phyloP scores from a whole-genome alignment of 2,113 vertebrate genomes.

The Crotophaga sulcirostris region DNA sequence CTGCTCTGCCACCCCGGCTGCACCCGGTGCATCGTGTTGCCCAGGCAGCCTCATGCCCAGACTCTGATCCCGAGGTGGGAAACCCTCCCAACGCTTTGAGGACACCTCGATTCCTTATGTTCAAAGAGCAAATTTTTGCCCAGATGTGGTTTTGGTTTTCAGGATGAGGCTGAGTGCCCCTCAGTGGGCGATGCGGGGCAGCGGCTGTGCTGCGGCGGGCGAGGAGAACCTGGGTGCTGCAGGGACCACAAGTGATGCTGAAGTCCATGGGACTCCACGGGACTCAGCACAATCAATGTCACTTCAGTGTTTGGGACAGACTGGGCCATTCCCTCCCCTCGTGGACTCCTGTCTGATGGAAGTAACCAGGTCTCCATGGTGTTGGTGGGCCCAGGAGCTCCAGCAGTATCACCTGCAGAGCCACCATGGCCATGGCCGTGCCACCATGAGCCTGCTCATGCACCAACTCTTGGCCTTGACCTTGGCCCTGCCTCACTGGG shows the following conservation, averaged over 20 bases:
- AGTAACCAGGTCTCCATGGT: neutral
- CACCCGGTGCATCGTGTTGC: fast-evolving
- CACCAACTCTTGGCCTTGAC: too few relatives aligned
- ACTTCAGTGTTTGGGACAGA: neutral
- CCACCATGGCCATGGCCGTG: neutral
- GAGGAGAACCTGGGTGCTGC: neutral
- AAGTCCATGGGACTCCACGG: fast-evolving
- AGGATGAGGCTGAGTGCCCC: neutral
- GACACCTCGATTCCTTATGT: fast-evolving
- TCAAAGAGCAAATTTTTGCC: neutral
- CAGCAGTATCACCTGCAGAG: too few relatives aligned
- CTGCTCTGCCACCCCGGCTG: neutral
- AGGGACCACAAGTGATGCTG: neutral
- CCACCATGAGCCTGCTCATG: neutral
- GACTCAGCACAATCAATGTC: neutral
- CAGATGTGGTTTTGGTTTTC: fast-evolving
- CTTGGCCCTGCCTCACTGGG: too few relatives aligned
- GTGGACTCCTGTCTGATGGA: neutral
- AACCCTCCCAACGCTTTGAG: neutral
- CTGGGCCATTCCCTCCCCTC: neutral
- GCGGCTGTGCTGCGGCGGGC: fast-evolving
- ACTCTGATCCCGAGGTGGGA: neutral
- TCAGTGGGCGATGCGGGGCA: fast-evolving
- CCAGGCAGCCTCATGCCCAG: neutral
- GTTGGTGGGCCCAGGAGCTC: neutral